Base-by-base conservation (phyloP, 2,797 vertebrate genomes). In the Sitta carolinensis region DNA sequence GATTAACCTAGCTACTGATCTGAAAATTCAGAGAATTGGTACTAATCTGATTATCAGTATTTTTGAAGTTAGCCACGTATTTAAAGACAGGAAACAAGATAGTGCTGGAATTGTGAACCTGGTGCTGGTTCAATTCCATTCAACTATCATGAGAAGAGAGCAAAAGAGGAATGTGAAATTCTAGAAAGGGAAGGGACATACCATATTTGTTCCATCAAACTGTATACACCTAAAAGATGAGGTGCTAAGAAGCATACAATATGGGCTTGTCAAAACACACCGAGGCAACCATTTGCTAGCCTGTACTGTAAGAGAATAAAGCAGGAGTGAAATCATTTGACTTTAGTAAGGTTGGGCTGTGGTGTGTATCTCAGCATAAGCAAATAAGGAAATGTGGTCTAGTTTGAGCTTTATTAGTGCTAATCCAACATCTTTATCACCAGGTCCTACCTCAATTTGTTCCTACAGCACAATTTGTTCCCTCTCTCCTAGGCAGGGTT, bases 241-340 rank as follows among this genome's bases (percentile, higher is more conserved):
- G 20, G 83, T 93, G 76, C 54, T 81, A 43, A 96, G 83, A 86
- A 93, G 27, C 16, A 36, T 50, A 50, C 36, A 75, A 4, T 69
- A 62, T 43, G 58, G 69, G 25, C 83, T 94, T 95, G 90, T 94
- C 90, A 88, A 94, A 95, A 92, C 62, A 91, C 83, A 51, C 54
- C 0, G 2, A 52, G 40, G 27, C 73, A 95, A 72, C 58, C 30
- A 11, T 25, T 29, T 54, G 47, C 58, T 18, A 57, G 70, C n/a
- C 69, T 89, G 16, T 14, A 23, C 48, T 52, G 1, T 16, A 70
- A 89, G n/a, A 17, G 57, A 77, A 85, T 34, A 85, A 89, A 94
- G 73, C 73, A 93, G 36, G 40, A 88, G 66, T 66, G 74, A 96
- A 90, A 82, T 51, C 21, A 84, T 51, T 73, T 32, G 5, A 48